phyloP scores from a whole-genome alignment of 2,113 vertebrate species.

The Neogale vison region DNA sequence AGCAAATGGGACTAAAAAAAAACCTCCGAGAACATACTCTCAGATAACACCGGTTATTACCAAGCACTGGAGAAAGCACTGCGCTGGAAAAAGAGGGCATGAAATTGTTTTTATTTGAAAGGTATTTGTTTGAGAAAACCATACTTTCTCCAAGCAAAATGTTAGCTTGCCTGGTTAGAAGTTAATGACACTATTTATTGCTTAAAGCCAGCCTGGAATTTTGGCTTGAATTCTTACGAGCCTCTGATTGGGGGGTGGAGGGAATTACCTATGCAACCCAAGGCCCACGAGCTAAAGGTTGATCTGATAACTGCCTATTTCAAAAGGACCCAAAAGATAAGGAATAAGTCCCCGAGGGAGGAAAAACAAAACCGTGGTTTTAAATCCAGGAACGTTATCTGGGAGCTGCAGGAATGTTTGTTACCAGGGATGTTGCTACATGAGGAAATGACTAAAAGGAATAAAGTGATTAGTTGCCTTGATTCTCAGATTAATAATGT shows the following conservation, averaged over 20 bases:
- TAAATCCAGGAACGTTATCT: not conserved
- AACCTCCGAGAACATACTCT: not conserved
- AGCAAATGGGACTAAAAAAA: not conserved
- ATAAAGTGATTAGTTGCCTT: conserved; percentile 24
- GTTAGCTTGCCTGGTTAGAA: conserved; percentile 72
- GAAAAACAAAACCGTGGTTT: conserved; percentile 37
- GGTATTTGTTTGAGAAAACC: conserved; percentile 69
- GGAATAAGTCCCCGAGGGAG: not conserved
- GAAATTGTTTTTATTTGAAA: conserved; percentile 67
- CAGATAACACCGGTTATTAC: not conserved
- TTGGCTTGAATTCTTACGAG: conserved; percentile 64
- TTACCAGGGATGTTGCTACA: not conserved
- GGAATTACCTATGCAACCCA: conserved; percentile 48
- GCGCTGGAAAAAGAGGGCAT: conserved; percentile 9
- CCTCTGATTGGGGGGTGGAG: not conserved
- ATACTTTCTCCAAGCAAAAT: conserved; percentile 74
- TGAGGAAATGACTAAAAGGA: conserved; percentile 47
- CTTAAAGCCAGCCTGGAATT: conserved; percentile 68
- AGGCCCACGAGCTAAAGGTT: conserved; percentile 44
- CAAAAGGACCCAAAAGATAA: conserved; percentile 64
- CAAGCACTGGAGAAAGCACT: not conserved
- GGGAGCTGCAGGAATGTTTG: not conserved
- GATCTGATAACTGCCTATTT: conserved; percentile 62
- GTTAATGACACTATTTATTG: conserved; percentile 72
- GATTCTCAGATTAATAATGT: conserved; percentile 49